Evolutionary conservation across 2,797 vertebrate genomes (phyloP).

Genomic region (Alosa sapidissima): DNA sequence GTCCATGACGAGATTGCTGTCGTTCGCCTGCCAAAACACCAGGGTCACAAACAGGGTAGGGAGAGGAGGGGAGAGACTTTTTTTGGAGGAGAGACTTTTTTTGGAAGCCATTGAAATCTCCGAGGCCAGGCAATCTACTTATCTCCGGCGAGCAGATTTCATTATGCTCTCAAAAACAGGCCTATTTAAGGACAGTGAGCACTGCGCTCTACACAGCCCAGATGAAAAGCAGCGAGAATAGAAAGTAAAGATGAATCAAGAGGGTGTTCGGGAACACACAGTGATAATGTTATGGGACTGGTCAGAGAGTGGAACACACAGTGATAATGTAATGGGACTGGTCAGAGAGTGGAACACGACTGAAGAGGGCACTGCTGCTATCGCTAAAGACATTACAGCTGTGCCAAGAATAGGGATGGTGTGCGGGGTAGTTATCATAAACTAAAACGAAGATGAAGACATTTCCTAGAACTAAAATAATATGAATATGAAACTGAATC

Average conservation of each 20-base stretch:
- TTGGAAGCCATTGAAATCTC: not conserved
- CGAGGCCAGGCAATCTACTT: conserved; percentile 10
- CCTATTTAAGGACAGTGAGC: not conserved
- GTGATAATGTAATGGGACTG: not conserved
- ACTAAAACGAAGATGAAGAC: too few relatives aligned
- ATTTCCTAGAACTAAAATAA: too few relatives aligned
- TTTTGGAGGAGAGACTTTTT: not conserved
- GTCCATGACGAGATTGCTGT: not conserved
- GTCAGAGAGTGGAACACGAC: not conserved
- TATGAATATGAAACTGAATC: too few relatives aligned
- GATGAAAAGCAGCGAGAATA: not conserved
- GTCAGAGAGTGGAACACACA: not conserved
- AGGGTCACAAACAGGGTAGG: not conserved
- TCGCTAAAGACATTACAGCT: not conserved
- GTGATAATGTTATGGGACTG: not conserved
- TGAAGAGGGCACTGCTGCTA: not conserved
- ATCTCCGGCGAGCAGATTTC: conserved; percentile 11
- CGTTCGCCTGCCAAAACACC: not conserved
- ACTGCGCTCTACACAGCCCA: not conserved
- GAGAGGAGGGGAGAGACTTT: too few relatives aligned
- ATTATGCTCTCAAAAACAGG: not conserved
- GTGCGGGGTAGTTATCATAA: not conserved
- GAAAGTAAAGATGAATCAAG: not conserved
- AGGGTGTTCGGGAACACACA: not conserved
- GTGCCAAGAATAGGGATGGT: not conserved